Percentiles rank a stretch among this genome's conserved stretches.
phyloP scores from a whole-genome alignment of 2,113 vertebrate species.

The Benitochromis conjunctus region DNA sequence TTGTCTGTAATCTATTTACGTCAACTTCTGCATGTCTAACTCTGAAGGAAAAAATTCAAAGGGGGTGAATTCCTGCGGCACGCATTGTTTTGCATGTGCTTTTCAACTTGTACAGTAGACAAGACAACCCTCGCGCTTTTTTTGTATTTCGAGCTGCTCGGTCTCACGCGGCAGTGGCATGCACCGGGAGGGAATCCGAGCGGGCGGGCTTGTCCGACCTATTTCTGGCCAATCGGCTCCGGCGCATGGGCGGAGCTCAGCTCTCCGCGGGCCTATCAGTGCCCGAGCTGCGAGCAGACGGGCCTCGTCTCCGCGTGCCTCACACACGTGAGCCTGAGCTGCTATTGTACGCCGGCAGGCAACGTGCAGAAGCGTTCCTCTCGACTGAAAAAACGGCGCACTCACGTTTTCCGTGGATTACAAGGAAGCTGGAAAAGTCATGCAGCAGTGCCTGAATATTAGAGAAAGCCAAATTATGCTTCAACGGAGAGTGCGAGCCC shows the following conservation, averaged over 20 bases:
- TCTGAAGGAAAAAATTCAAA: background rate
- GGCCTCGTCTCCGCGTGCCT: constrained; percentile 64
- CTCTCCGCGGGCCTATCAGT: constrained; percentile 46
- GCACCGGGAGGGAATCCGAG: constrained; percentile 56
- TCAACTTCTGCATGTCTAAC: background rate
- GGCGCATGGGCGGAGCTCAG: constrained; percentile 44
- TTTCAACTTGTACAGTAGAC: constrained; percentile 36
- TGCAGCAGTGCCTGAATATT: background rate
- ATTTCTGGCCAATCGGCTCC: constrained; percentile 58
- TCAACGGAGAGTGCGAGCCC: background rate
- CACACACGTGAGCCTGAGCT: constrained; percentile 70
- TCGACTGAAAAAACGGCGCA: constrained; percentile 46
- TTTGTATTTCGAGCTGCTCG: constrained; percentile 44
- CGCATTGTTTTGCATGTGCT: constrained; percentile 43
- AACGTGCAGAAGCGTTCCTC: constrained; percentile 64
- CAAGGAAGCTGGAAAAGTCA: constrained; percentile 48
- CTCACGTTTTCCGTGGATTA: constrained; percentile 76
- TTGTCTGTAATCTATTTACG: background rate
- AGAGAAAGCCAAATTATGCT: background rate
- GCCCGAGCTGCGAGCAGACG: constrained; percentile 29
- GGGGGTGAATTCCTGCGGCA: constrained; percentile 25
- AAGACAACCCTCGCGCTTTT: constrained; percentile 51
- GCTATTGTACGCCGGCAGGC: constrained; percentile 66
- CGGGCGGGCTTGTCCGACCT: constrained; percentile 61
- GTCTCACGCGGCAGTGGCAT: constrained; percentile 77